Base-by-base conservation (phyloP, 2,113 vertebrate species). In the Oreochromis tanganicae region DNA sequence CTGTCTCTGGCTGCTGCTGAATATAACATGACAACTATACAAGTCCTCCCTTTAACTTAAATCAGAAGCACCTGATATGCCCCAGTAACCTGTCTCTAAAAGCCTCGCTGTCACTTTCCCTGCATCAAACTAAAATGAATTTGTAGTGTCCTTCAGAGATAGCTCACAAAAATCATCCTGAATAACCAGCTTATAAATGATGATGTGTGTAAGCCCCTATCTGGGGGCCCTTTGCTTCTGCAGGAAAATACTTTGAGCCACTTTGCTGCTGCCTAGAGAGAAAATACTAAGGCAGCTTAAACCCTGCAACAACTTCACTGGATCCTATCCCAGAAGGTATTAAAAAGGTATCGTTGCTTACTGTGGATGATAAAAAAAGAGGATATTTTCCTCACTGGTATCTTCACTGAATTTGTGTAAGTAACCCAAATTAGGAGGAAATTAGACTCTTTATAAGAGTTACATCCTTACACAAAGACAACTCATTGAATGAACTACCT, bases 311-410 rank as follows among this genome's bases (percentile, higher is more conserved):
- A 87, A 66, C 52, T 59, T 89, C 80, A 86, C 81, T 83, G 83
- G 84, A 85, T 88, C 84, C 43, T 16, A 14, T 92, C 79, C 83
- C 63, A 84, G 50, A 85, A 71, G 54, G 71, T 68, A 85, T 92
- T 68, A 57, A 68, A 63, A 61, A 50, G 32, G 38, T 71, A 78
- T 82, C 50, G 27, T 36, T 52, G 83, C 43, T 80, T 5, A 91
- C 56, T 59, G 34, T 29, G 71, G 66, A 52, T 71, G 78, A 89
- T 83, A 16, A 83, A 84, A 55, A 52, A 12, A 50, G 1, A 6
- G 1, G 17, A 54, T 88, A 5, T 66, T 83, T 83, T 21, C 36
- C 16, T 43, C 56, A 0, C n/a, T 38, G 66, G 7, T 87, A 46
- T 24, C 48, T 73, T 85, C 38, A 52, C 68, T 7, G n/a, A 41